phyloP scores from a whole-genome alignment of 2,888 invertebrate species.

The Teleogryllus oceanicus region DNA sequence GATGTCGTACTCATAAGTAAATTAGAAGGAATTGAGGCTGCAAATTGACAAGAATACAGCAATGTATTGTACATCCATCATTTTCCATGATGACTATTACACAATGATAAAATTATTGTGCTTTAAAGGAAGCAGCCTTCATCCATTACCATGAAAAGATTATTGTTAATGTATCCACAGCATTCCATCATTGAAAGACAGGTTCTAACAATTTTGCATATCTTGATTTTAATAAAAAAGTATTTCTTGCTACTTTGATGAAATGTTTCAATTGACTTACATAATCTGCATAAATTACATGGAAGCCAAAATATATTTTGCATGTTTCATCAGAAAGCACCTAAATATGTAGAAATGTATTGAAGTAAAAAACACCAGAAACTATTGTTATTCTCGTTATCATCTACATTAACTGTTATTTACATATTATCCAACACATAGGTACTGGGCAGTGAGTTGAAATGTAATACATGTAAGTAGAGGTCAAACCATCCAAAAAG shows the following conservation, averaged over 20 bases:
- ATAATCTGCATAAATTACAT: not conserved
- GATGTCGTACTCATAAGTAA: not conserved
- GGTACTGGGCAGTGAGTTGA: not conserved
- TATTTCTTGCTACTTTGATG: too few relatives aligned
- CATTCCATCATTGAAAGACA: not conserved
- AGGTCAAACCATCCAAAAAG: not conserved
- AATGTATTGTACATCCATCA: not conserved
- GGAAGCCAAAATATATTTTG: slow-evolving; percentile 8
- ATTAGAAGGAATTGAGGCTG: not conserved
- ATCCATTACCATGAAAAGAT: not conserved
- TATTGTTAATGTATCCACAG: not conserved
- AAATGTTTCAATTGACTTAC: not conserved
- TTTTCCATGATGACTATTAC: not conserved
- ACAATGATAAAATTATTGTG: not conserved
- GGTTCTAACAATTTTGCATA: not conserved
- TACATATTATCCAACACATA: not conserved
- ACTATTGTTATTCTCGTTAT: not conserved
- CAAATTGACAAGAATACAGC: not conserved
- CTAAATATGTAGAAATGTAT: not conserved
- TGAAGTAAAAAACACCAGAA: not conserved
- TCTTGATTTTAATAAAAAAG: not conserved
- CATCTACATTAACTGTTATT: not conserved
- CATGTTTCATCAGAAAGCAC: not conserved
- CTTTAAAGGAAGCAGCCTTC: slow-evolving; percentile 5
- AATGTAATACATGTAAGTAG: slow-evolving; percentile 18